Evolutionary conservation across 2,888 invertebrate genomes (phyloP).

Genomic region (Dysmachus trigonus): DNA sequence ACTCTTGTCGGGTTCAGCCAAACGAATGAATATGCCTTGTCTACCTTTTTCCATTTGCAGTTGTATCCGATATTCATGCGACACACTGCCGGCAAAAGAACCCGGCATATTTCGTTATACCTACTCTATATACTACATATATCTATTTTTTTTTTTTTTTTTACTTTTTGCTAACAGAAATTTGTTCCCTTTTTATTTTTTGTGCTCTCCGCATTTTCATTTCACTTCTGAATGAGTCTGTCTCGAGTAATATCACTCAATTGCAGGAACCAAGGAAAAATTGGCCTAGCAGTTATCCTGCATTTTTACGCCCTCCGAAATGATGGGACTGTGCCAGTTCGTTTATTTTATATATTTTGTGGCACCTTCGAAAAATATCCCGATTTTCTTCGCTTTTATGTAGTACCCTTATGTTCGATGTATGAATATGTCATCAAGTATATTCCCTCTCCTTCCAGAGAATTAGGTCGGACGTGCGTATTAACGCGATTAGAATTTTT

Average conservation of each 20-base stretch:
- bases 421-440: conserved; percentile 11
- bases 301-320: not conserved
- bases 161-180: not conserved
- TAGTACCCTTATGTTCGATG: not conserved
- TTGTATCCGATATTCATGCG: not conserved
- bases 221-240: conserved; percentile 27
- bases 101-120: not conserved
- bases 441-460: not conserved
- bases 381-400: not conserved
- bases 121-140: not conserved
- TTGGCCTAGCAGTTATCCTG: not conserved
- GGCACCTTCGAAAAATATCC: not conserved
- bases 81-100: not conserved
- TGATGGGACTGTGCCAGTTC: not conserved
- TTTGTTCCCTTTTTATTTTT: not conserved
- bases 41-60: conserved; percentile 14
- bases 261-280: not conserved
- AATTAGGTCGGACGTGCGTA: conserved; percentile 9
- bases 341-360: not conserved
- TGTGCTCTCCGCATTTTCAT: conserved; percentile 20
- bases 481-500: not conserved
- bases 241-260: conserved; percentile 26
- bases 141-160: not conserved
- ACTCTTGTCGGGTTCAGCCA: not conserved
- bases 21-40: not conserved